Evolutionary conservation across 2,113 vertebrate species (phyloP).

Genomic region (Sceloporus undulatus): DNA sequence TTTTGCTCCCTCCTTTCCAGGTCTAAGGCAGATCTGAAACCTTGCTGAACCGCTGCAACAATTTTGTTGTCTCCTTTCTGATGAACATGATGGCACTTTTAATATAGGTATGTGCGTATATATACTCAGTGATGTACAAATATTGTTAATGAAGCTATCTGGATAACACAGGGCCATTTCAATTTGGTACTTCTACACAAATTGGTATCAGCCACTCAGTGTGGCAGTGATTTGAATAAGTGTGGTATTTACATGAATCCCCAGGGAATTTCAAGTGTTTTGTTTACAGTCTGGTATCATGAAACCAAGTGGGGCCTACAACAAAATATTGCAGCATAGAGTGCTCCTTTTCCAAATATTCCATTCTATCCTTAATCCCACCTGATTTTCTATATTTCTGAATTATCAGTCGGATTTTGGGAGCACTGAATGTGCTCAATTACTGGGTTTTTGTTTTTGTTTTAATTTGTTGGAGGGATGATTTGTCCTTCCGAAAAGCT

Average conservation of each 20-base stretch:
- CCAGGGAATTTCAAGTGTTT: background rate
- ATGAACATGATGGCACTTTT: background rate
- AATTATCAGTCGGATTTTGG: no score
- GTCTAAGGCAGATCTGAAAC: background rate
- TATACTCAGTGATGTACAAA: background rate
- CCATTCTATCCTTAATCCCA: no score
- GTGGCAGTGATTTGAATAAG: background rate
- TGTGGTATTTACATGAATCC: background rate
- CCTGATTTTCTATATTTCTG: no score
- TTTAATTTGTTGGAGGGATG: no score
- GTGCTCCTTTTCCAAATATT: background rate
- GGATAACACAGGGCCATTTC: background rate
- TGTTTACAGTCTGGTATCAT: conserved; percentile 3
- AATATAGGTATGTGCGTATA: background rate
- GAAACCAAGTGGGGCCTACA: background rate
- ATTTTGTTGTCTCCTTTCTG: background rate
- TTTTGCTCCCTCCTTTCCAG: background rate
- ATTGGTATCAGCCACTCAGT: background rate
- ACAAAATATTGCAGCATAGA: background rate
- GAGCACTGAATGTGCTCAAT: no score
- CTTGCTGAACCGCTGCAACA: background rate
- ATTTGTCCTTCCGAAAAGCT: no score
- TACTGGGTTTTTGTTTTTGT: no score
- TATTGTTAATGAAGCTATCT: background rate
- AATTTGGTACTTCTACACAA: background rate